Evolutionary conservation across 2,797 vertebrate species (phyloP).

Genomic region (Mormyrops attenuatus): DNA sequence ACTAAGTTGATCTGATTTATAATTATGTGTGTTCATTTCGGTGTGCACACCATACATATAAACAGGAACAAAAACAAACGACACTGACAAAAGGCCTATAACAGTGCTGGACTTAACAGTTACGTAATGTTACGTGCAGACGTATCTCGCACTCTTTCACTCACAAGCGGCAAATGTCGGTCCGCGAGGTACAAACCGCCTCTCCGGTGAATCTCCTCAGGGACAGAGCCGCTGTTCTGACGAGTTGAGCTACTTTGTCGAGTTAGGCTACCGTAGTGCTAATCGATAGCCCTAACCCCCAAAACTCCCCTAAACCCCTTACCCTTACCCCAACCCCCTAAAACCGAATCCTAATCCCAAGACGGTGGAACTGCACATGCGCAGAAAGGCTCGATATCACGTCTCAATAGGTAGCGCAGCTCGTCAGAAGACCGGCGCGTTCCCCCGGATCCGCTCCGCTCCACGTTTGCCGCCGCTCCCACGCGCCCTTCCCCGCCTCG

Average conservation of each 20-base stretch:
- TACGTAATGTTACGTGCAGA: neutral
- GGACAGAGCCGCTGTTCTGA: neutral
- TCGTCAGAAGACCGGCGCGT: no score
- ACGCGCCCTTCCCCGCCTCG: slow-evolving; percentile 2
- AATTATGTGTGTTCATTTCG: neutral
- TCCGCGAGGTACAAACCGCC: neutral
- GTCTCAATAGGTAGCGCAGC: no score
- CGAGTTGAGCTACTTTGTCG: no score
- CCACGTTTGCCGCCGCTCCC: slow-evolving; percentile 25
- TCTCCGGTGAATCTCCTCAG: neutral
- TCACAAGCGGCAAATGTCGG: neutral
- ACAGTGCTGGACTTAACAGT: neutral
- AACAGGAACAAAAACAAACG: neutral
- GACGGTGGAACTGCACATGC: no score
- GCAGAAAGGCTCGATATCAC: no score
- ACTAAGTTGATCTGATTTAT: neutral
- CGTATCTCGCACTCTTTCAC: neutral
- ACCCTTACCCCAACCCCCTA: no score
- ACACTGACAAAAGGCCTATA: neutral
- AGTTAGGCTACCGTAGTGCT: no score
- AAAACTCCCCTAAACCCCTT: no score
- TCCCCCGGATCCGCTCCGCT: slow-evolving; percentile 11
- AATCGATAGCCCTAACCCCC: no score
- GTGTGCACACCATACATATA: neutral
- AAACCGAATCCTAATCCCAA: no score